Percentiles rank a stretch among this genome's conserved stretches.
Conservation (phyloP, 92 coral and sea anemone genomes). For the Actinostola sp. region DNA sequence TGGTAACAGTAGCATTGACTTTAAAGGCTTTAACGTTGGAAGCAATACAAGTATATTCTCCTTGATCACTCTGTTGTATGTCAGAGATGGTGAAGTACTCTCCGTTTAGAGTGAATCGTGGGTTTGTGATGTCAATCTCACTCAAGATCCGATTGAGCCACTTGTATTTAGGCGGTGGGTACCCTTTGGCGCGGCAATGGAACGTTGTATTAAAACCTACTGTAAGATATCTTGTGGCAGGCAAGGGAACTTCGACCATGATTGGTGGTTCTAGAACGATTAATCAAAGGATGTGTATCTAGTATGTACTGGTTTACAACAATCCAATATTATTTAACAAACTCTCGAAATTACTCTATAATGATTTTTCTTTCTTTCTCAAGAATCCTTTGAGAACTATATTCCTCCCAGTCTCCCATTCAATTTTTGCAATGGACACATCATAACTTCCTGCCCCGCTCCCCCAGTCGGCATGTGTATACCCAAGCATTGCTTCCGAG, state of each 20-base stretch:
- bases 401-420: no score
- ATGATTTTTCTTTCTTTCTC: no score
- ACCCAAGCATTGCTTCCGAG: no score
- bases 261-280: conserved; percentile 36
- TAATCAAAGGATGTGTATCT: neutral
- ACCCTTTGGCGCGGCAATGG: conserved; percentile 48
- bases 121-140: conserved; percentile 20
- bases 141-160: conserved; percentile 38
- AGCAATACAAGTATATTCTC: conserved; percentile 48
- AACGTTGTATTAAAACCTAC: conserved; percentile 52
- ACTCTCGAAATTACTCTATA: no score
- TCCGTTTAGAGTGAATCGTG: conserved; percentile 34
- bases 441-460: no score
- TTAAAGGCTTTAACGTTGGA: conserved; percentile 17
- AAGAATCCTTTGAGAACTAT: no score
- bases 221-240: conserved; percentile 38
- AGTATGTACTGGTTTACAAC: no score
- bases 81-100: conserved; percentile 35
- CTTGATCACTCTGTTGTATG: conserved; percentile 27
- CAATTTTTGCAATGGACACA: no score
- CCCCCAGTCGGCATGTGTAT: no score
- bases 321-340: no score
- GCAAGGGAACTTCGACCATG: conserved; percentile 41
- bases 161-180: conserved; percentile 44
- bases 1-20: conserved; percentile 32